Evolutionary conservation across 2,888 invertebrate genomes (phyloP).

Genomic region (Calameuta filiformis): DNA sequence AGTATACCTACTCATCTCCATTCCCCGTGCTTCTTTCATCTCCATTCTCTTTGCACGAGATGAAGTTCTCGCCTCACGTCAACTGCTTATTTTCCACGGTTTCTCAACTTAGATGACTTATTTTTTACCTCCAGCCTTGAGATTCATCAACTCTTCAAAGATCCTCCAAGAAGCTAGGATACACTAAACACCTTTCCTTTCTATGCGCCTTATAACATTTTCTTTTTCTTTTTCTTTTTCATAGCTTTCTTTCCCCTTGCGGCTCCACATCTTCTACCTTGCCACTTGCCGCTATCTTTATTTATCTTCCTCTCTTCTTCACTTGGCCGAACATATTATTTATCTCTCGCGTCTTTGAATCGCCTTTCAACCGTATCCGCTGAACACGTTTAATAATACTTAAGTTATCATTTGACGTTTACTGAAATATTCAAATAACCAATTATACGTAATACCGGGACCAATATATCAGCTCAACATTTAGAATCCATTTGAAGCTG

Average conservation of each 20-base stretch:
- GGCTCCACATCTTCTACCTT: not conserved
- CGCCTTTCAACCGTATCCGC: not conserved
- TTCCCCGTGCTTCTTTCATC: slow-evolving; percentile 32
- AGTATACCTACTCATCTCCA: slow-evolving; percentile 37
- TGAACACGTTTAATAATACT: not conserved
- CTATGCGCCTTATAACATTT: not conserved
- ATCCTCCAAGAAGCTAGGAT: not conserved
- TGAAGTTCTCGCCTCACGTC: slow-evolving; percentile 27
- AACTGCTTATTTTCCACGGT: slow-evolving; percentile 37
- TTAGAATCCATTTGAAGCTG: not conserved
- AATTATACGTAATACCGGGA: not conserved
- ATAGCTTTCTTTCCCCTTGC: not conserved
- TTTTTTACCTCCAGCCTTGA: slow-evolving; percentile 34
- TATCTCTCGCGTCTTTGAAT: not conserved
- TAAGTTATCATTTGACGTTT: not conserved
- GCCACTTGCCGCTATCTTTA: not conserved
- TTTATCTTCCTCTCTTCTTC: not conserved
- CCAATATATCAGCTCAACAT: not conserved
- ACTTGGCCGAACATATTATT: not conserved
- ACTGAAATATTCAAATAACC: not conserved
- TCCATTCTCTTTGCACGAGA: slow-evolving; percentile 15
- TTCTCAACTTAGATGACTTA: slow-evolving; percentile 51
- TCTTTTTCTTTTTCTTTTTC: not conserved
- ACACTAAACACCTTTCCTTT: not conserved
- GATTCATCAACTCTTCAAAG: not conserved